A percentile compares a stretch with the other conserved stretches of the same genome.
phyloP scores from a whole-genome alignment of 37 sponge, comb jelly and placozoan genomes.

The Tethya wilhelma region DNA sequence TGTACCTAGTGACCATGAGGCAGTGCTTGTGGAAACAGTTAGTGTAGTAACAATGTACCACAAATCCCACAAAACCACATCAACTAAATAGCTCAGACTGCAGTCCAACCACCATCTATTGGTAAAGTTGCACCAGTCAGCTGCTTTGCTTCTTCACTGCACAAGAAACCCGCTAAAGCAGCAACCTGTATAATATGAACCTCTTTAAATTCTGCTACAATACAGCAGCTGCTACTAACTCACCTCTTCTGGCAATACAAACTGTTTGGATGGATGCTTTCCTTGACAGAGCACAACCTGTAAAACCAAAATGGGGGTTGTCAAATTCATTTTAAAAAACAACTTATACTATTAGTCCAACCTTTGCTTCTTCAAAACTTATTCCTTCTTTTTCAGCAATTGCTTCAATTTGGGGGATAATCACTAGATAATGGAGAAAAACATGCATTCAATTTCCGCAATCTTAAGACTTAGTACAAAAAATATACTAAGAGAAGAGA shows the following conservation, averaged over 20 bases:
- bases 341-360: too few relatives aligned
- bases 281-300: neutral
- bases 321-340: neutral
- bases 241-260: constrained; percentile 60
- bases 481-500: too few relatives aligned
- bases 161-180: constrained; percentile 50
- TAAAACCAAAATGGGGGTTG: neutral
- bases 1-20: too few relatives aligned
- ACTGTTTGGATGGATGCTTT: constrained; percentile 61
- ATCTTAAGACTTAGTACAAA: too few relatives aligned
- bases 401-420: constrained; percentile 43
- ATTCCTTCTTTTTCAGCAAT: constrained; percentile 46
- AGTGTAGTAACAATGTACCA: too few relatives aligned
- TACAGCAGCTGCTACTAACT: neutral
- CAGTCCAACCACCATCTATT: constrained; percentile 82
- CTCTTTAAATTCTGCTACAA: neutral
- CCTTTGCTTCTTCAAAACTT: constrained; percentile 57
- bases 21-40: too few relatives aligned
- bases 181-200: constrained; percentile 30
- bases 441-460: neutral
- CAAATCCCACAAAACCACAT: too few relatives aligned
- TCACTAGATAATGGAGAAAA: constrained; percentile 11
- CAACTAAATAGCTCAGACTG: too few relatives aligned
- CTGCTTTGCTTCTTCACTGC: constrained; percentile 52
- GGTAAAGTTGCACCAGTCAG: constrained; percentile 65